phyloP scores from a whole-genome alignment of 2,113 vertebrate species.

The Patagioenas fasciata region DNA sequence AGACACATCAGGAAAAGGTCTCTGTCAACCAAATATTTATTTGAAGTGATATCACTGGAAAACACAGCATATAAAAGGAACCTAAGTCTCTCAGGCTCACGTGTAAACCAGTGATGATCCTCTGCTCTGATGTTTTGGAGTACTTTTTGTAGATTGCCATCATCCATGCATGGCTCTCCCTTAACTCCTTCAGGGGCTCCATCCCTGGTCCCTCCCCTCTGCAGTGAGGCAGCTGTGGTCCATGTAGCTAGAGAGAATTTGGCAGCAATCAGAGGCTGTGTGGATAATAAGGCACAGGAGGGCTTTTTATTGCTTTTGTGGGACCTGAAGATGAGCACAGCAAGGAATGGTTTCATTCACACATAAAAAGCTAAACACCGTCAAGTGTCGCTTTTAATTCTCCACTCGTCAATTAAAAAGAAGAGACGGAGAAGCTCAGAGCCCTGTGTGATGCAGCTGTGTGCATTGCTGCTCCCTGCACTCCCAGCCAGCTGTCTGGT shows the following conservation, averaged over 20 bases:
- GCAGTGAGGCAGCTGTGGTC: not conserved
- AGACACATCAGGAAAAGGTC: not conserved
- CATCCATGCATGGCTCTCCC: not conserved
- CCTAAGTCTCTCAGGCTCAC: not conserved
- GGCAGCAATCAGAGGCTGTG: not conserved
- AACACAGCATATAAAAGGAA: not conserved
- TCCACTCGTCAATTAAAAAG: not conserved
- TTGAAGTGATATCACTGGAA: not conserved
- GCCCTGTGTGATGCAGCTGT: accelerated
- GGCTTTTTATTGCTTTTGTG: not conserved
- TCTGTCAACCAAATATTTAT: not conserved
- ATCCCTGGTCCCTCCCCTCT: not conserved
- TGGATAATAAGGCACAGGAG: not conserved
- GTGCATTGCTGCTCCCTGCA: not conserved
- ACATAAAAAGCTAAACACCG: not conserved
- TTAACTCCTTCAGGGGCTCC: not conserved
- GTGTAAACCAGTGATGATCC: not conserved
- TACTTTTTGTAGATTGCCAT: not conserved
- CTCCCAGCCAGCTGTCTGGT: not conserved
- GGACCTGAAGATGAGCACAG: not conserved
- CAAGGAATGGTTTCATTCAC: constrained; percentile 4
- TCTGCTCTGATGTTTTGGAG: not conserved
- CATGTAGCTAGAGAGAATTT: not conserved
- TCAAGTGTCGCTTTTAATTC: not conserved
- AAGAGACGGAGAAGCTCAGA: not conserved